phyloP scores from a whole-genome alignment of 37 sponge, comb jelly and placozoan genomes.

The Petrosia ficiformis region DNA sequence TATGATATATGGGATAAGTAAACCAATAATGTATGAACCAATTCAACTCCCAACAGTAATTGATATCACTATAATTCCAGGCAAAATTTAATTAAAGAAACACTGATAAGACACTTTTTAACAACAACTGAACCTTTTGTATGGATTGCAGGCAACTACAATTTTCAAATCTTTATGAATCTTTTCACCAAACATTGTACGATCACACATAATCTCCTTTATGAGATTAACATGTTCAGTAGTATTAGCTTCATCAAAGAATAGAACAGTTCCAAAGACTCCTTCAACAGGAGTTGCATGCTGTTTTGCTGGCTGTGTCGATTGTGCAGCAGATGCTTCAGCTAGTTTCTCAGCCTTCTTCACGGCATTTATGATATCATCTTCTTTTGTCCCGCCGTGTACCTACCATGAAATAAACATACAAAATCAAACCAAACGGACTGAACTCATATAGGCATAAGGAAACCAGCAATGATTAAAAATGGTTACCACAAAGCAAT shows the following conservation, averaged over 20 bases:
- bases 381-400: constrained; percentile 84
- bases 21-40: too few relatives aligned
- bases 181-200: constrained; percentile 71
- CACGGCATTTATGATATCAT: constrained; percentile 54
- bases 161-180: constrained; percentile 79
- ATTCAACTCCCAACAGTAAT: too few relatives aligned
- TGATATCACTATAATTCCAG: too few relatives aligned
- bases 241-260: constrained; percentile 99
- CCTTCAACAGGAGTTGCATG: too few relatives aligned
- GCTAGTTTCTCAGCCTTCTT: constrained; percentile 62
- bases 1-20: too few relatives aligned
- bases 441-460: too few relatives aligned
- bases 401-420: constrained; percentile 37
- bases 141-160: constrained; percentile 98
- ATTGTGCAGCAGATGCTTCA: constrained; percentile 14
- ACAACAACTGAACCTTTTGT: constrained; percentile 55
- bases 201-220: constrained; percentile 99
- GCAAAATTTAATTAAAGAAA: too few relatives aligned
- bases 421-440: too few relatives aligned
- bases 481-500: too few relatives aligned
- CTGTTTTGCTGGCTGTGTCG: neutral
- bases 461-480: too few relatives aligned
- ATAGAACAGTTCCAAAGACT: constrained; percentile 77
- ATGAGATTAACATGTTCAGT: constrained; percentile 92
- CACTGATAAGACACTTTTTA: neutral